These are phyloP conservation scores for Erinaceus europaeus DNA, from an alignment of 2,113 vertebrate genomes.

Conservation along the genomic window DNA sequence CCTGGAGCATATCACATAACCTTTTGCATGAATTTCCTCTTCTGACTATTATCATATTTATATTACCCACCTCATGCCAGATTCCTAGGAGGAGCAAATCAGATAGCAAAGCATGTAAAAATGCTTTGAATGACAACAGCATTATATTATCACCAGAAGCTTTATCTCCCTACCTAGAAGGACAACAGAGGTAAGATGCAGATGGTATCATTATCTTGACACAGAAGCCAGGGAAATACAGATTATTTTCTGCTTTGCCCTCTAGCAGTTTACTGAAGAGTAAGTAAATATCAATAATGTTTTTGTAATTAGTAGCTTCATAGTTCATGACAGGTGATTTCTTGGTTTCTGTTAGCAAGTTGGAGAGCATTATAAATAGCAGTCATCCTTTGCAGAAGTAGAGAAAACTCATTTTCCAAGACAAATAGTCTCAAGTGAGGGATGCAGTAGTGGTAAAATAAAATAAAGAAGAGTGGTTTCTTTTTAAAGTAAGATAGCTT, in stretches of 20 bases:
- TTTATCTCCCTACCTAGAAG: background rate
- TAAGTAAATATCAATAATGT: background rate
- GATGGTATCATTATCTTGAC: background rate
- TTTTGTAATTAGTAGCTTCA: background rate
- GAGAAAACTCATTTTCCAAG: conserved; percentile 36
- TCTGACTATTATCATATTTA: background rate
- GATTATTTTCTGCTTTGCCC: background rate
- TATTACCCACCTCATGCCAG: background rate
- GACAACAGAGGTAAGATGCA: background rate
- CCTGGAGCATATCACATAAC: background rate
- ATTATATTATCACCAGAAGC: background rate
- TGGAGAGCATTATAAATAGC: background rate
- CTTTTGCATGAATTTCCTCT: background rate
- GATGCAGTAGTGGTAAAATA: background rate
- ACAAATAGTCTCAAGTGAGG: conserved; percentile 10
- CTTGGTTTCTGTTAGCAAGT: background rate
- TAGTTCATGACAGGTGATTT: background rate
- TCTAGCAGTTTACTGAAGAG: background rate
- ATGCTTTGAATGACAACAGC: background rate
- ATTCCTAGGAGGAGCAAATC: background rate
- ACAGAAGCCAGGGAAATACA: background rate
- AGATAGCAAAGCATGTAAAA: background rate
- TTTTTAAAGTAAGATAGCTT: background rate
- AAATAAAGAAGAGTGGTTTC: background rate
- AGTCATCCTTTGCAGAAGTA: background rate